Evolutionary conservation across 2,888 invertebrate genomes (phyloP), one percentile per base, ranked within the genome.

Genomic region (Opisthograptis luteolata): DNA sequence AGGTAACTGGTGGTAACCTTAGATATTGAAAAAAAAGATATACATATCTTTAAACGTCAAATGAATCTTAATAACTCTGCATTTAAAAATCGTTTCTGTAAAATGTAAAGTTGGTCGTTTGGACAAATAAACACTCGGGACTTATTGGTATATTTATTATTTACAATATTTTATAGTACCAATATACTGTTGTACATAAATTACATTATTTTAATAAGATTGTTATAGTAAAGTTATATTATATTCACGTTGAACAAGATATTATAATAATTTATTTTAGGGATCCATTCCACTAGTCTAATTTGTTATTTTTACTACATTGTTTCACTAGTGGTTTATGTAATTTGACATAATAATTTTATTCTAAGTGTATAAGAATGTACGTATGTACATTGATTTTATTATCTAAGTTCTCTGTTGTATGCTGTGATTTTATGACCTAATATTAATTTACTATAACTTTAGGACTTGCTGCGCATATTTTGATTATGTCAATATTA

Each of bases 381-480:
- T 60, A 39, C 34, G 37, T 25, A 45, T 46, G 43, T 52, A n/a
- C 54, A 54, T 55, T 34, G 57, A 39, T 35, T 41, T 48, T 60
- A 58, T 47, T 55, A 54, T 42, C 60, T 62, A 44, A 48, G 64
- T 68, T 60, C 65, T 71, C 74, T 75, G 75, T 77, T 70, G 74
- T 79, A 79, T 79, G 73, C 85, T 87, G 87, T 87, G 87, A 87
- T 87, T 84, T 80, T 81, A 79, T 76, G 73, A 43, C 49, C 48
- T 56, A 54, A 52, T 50, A 39, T 40, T 45, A 52, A 19, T 39
- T 48, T 58, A 36, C 30, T 9, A 46, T 30, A 36, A 14, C 15
- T 10, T 28, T 22, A 15, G 10, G 31, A 6, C n/a, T 25, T 31
- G 1, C 14, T 10, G 15, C 35, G 20, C 8, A 35, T 2, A n/a